These are phyloP conservation scores for Epizoanthus fatuus DNA, from an alignment of 92 coral and sea anemone species.

Conservation along the genomic window DNA sequence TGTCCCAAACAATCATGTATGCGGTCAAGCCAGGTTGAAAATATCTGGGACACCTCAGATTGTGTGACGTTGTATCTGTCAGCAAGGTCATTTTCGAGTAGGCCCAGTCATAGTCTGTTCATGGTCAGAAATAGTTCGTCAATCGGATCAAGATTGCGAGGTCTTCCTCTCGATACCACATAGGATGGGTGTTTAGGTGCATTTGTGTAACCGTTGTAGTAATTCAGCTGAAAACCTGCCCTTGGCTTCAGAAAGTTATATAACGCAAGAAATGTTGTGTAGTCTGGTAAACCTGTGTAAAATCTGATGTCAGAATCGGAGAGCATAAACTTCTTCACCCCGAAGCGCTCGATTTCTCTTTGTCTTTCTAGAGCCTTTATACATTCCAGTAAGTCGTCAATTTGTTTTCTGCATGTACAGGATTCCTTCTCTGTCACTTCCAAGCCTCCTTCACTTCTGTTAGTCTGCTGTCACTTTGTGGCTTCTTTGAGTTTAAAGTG, in stretches of 20 bases:
- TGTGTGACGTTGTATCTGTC: slow-evolving; percentile 50
- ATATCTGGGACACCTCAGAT: slow-evolving; percentile 53
- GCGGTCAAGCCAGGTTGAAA: slow-evolving; percentile 52
- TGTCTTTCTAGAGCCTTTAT: slow-evolving; percentile 54
- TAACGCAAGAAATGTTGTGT: slow-evolving; percentile 43
- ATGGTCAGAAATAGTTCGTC: slow-evolving; percentile 48
- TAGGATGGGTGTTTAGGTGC: slow-evolving; percentile 44
- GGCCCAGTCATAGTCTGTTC: slow-evolving; percentile 46
- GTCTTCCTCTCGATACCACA: slow-evolving; percentile 47
- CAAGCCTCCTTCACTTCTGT: not conserved
- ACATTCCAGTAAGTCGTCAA: slow-evolving; percentile 27
- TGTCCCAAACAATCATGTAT: slow-evolving; percentile 49
- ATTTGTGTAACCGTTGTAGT: slow-evolving; percentile 49
- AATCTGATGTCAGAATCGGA: slow-evolving; percentile 66
- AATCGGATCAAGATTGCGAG: slow-evolving; percentile 35
- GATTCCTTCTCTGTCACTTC: slow-evolving; percentile 30
- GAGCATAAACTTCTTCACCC: slow-evolving; percentile 48
- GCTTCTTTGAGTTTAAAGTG: not conserved
- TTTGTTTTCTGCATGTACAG: slow-evolving; percentile 29
- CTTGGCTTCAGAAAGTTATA: slow-evolving; percentile 60
- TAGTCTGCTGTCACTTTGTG: slow-evolving; percentile 1
- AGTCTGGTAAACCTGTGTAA: slow-evolving; percentile 65
- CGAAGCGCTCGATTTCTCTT: slow-evolving; percentile 58
- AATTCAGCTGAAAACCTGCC: slow-evolving; percentile 51
- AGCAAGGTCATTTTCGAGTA: slow-evolving; percentile 53